Evolutionary conservation across 2,113 vertebrate genomes (phyloP).

Genomic region (Bos indicus): DNA sequence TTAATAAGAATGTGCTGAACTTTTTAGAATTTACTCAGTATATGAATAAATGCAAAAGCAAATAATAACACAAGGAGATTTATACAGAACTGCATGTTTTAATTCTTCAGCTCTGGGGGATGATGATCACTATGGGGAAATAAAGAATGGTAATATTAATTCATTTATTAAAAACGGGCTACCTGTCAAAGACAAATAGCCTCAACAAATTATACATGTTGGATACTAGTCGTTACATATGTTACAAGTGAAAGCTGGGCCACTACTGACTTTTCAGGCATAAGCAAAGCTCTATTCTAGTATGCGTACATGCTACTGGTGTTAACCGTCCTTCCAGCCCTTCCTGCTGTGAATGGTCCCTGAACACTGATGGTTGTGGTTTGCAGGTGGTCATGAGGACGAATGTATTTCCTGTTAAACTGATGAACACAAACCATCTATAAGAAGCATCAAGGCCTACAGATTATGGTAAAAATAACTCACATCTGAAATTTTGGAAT

Average conservation of each 20-base stretch:
- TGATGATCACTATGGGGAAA: background rate
- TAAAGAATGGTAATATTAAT: background rate
- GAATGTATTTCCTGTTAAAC: background rate
- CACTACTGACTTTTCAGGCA: background rate
- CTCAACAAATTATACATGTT: background rate
- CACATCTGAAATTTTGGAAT: conserved; percentile 20
- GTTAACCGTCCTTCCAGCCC: background rate
- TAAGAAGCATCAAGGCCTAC: background rate
- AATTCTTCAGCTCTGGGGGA: background rate
- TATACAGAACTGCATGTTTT: background rate
- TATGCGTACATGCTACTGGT: background rate
- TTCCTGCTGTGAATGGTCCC: background rate
- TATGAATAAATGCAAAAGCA: conserved; percentile 8
- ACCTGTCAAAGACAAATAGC: background rate
- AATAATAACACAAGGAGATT: background rate
- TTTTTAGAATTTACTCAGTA: background rate
- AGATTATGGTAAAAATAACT: background rate
- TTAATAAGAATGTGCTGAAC: background rate
- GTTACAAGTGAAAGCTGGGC: background rate
- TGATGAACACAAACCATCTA: background rate
- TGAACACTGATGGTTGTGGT: background rate
- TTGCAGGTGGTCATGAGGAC: background rate
- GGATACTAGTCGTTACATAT: background rate
- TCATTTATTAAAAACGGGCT: background rate
- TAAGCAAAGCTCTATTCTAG: background rate